These are phyloP conservation scores for Nerophis lumbriciformis DNA, from an alignment of 2,113 vertebrate genomes.

Conservation along the genomic window DNA sequence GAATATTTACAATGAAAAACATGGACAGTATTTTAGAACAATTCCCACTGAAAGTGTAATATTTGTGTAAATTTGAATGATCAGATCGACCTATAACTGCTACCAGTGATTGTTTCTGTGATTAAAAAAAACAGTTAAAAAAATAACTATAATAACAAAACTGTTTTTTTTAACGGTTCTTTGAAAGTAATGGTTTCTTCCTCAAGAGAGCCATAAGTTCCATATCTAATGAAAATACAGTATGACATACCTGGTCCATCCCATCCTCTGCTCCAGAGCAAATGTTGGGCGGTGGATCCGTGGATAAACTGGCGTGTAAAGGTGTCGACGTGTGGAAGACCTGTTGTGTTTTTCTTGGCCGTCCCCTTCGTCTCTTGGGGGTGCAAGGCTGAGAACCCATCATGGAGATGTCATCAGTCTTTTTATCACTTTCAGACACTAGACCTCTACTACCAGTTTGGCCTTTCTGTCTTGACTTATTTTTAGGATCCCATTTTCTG, in stretches of 20 bases:
- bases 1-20: no score
- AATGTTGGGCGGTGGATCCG: background rate
- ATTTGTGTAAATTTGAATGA: no score
- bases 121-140: no score
- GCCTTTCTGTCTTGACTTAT: background rate
- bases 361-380: constrained; percentile 22
- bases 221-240: background rate
- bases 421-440: background rate
- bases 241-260: background rate
- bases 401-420: background rate
- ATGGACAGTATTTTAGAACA: no score
- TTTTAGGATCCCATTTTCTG: constrained; percentile 18
- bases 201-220: no score
- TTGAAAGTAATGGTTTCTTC: no score
- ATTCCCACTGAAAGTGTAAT: no score
- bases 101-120: no score
- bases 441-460: background rate
- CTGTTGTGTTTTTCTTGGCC: background rate
- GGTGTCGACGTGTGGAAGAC: constrained; percentile 42
- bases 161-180: no score
- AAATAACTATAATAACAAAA: no score
- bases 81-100: no score
- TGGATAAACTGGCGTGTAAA: constrained; percentile 4
- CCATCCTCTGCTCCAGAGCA: background rate
- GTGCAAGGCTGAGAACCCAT: background rate